phyloP scores from a whole-genome alignment of 1,140 invertebrate genomes.

The Drosophila cardini region DNA sequence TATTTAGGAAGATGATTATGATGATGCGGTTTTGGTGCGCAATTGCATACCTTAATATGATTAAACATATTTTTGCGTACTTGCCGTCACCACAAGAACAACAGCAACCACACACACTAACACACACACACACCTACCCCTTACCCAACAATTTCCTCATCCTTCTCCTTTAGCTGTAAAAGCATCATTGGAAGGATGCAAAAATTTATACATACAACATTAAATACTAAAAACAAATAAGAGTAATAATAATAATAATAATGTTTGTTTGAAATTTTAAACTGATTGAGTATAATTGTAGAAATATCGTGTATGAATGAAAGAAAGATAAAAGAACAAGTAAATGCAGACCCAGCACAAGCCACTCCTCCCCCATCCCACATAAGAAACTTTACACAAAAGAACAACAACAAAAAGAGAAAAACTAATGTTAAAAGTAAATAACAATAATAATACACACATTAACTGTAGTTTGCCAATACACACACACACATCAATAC shows the following conservation, averaged over 20 bases:
- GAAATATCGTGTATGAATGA: conserved; percentile 78
- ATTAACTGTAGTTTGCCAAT: conserved; percentile 52
- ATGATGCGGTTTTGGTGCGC: conserved; percentile 44
- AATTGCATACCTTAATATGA: conserved; percentile 79
- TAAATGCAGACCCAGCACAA: conserved; percentile 3
- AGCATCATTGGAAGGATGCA: conserved; percentile 54
- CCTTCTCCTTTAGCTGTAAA: conserved; percentile 63
- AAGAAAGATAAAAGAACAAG: conserved; percentile 34
- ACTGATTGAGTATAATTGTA: conserved; percentile 74
- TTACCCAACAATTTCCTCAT: not conserved
- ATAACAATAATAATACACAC: conserved; percentile 23
- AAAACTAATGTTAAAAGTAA: conserved; percentile 1
- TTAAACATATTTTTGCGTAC: conserved; percentile 77
- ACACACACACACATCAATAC: conserved; percentile 23
- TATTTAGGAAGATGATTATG: conserved; percentile 44
- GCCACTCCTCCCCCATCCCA: conserved; percentile 10
- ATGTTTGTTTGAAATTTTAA: conserved; percentile 79
- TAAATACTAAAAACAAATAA: conserved; percentile 46
- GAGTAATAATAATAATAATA: conserved; percentile 56
- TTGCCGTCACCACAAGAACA: conserved; percentile 45
- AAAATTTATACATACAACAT: conserved; percentile 64
- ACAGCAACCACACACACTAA: conserved; percentile 24
- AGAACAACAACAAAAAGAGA: conserved; percentile 39
- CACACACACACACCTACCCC: conserved; percentile 27
- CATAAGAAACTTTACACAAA: conserved; percentile 17